Base-by-base conservation (phyloP, 2,888 invertebrate species). In the Norana najaformis region DNA sequence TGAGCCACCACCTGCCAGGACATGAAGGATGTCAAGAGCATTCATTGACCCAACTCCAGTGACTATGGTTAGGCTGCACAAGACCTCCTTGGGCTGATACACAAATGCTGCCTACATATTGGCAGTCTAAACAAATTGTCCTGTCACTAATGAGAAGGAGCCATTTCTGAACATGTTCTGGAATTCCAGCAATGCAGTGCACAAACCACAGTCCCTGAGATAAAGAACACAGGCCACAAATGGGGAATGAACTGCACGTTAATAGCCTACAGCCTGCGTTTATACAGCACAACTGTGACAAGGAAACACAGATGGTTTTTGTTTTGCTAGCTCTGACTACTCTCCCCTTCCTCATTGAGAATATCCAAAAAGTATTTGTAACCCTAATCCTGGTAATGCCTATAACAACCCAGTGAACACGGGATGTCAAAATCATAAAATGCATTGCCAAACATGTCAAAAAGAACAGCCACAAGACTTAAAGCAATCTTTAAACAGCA, bases 11-110 rank as follows among this genome's bases (percentile, higher is more conserved):
- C 69, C 69, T 69, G 69, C n/a, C n/a, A 69, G n/a, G n/a, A 69
- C 69, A 69, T 69, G 69, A 69, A 69, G 69, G 69, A 69, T 69
- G 69, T 69, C 69, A 69, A 69, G 69, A 69, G 69, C 69, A n/a
- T 69, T 69, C 30, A 69, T 69, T 69, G 30, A 69, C 69, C 69
- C 69, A 69, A 69, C 69, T 69, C 69, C 69, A 69, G 69, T n/a
- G 69, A 30, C 69, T 69, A n/a, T 69, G n/a, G 69, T 69, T 69
- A 69, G 69, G 69, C 69, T 69, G 69, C 69, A n/a, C n/a, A n/a
- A n/a, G n/a, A n/a, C n/a, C n/a, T n/a, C n/a, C n/a, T 69, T 69
- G n/a, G 69, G 69, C 69, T 69, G 69, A 30, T 69, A 69, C 69
- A n/a, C 3, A 47, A 69, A 69, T 69, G 69, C 69, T 69, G 69